These are phyloP conservation scores for Drosophila chauvacae DNA, from an alignment of 1,140 invertebrate genomes.

Conservation along the genomic window DNA sequence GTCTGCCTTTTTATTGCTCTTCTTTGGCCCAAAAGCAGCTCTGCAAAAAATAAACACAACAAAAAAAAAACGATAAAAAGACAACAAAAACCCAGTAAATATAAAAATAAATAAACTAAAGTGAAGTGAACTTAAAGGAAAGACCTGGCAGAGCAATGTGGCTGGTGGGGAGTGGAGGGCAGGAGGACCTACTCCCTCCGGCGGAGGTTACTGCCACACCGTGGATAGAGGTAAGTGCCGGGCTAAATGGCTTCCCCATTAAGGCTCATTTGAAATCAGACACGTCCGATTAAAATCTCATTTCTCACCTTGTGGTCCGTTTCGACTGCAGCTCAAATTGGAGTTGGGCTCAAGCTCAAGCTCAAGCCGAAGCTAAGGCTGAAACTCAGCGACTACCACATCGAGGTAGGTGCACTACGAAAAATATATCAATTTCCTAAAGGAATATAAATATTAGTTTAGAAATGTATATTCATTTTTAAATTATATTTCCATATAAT, in stretches of 20 bases:
- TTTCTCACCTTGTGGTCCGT: conserved; percentile 83
- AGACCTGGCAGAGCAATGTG: conserved; percentile 9
- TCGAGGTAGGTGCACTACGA: conserved; percentile 20
- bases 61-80: conserved; percentile 44
- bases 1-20: conserved; percentile 17
- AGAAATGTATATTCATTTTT: neutral
- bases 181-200: conserved; percentile 21
- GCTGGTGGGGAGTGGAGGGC: neutral
- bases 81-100: conserved; percentile 38
- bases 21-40: conserved; percentile 6
- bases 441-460: neutral
- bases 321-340: conserved; percentile 71
- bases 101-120: conserved; percentile 65
- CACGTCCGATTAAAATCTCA: conserved; percentile 85
- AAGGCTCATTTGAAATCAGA: conserved; percentile 85
- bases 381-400: conserved; percentile 18
- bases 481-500: accelerated
- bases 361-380: conserved; percentile 16
- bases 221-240: conserved; percentile 63
- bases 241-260: conserved; percentile 83
- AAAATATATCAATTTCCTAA: neutral
- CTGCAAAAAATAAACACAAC: neutral
- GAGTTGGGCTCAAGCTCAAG: conserved; percentile 49
- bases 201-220: conserved; percentile 34
- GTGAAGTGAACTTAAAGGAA: conserved; percentile 29